Evolutionary conservation across 2,113 vertebrate species (phyloP), one percentile per base, ranked within the genome.

Genomic region (Syngnathus scovelli): DNA sequence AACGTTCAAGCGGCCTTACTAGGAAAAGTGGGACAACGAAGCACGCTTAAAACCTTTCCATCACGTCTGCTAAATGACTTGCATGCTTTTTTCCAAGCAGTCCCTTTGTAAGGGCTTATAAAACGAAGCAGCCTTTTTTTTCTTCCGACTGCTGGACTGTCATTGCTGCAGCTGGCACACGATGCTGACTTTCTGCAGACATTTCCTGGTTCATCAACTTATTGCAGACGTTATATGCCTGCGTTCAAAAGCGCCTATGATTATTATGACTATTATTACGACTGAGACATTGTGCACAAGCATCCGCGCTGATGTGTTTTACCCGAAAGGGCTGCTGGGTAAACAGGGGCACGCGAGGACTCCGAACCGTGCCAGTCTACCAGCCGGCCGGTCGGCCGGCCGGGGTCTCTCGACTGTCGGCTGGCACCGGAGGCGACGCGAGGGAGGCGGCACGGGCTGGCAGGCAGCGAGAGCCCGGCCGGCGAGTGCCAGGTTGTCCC

Each of bases 11-110:
- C 38, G 72, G 73, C 51, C 75, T 55, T 43, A n/a, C 52, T 64
- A 62, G 27, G 63, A 48, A 78, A 87, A 85, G 83, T 84, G 78
- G 86, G 85, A 85, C 85, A 88, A 76, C 70, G 60, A 70, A 83
- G 76, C 80, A 78, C 76, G 65, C 78, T 75, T 39, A 72, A 74
- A 69, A 74, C 46, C 43, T 43, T 16, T 61, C 48, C 56, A 67
- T n/a, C 3, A 65, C 16, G 12, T 62, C 39, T 23, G 27, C 11
- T 11, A 46, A 56, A 44, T 21, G 37, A 61, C 41, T 62, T 49
- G 59, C 60, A 41, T 18, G 37, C 64, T 62, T 62, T 49, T 73
- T 44, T 71, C 27, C 10, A 69, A 11, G 38, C 6, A 41, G 44
- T 19, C 75, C 46, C 19, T 46, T 37, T 43, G 43, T 60, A 51